Conservation (phyloP, 92 coral and sea anemone species). For the Porites rus region DNA sequence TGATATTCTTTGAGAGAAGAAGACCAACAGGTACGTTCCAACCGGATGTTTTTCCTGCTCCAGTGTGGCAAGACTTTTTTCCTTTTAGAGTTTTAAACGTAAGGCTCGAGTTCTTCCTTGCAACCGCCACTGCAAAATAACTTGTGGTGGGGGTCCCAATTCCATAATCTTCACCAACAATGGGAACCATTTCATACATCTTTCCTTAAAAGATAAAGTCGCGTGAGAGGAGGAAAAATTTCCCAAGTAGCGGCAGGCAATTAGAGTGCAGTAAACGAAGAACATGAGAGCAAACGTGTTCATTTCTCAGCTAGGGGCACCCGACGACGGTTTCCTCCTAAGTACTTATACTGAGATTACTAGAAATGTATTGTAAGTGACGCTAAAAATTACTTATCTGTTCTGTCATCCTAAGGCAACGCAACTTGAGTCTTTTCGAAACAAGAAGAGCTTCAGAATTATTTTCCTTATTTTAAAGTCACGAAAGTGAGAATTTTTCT, state of each 20-base stretch:
- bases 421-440: too few relatives aligned
- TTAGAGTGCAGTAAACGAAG: too few relatives aligned
- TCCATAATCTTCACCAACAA: conserved; percentile 43
- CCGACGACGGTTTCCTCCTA: too few relatives aligned
- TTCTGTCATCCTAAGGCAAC: too few relatives aligned
- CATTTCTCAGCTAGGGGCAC: too few relatives aligned
- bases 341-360: too few relatives aligned
- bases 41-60: conserved; percentile 65
- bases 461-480: too few relatives aligned
- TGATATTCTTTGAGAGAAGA: conserved; percentile 17
- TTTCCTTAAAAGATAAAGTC: conserved; percentile 9
- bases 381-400: too few relatives aligned
- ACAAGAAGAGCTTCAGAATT: too few relatives aligned
- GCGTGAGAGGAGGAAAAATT: neutral
- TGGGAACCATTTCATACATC: conserved; percentile 22
- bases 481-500: too few relatives aligned
- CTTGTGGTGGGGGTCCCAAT: neutral
- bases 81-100: conserved; percentile 37
- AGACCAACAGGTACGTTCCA: conserved; percentile 71
- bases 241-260: neutral
- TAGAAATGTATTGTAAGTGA: too few relatives aligned
- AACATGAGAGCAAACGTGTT: too few relatives aligned
- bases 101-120: conserved; percentile 21
- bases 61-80: conserved; percentile 74
- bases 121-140: conserved; percentile 71